Evolutionary conservation across 2,797 vertebrate genomes (phyloP).

Genomic region (Botia kubotai): DNA sequence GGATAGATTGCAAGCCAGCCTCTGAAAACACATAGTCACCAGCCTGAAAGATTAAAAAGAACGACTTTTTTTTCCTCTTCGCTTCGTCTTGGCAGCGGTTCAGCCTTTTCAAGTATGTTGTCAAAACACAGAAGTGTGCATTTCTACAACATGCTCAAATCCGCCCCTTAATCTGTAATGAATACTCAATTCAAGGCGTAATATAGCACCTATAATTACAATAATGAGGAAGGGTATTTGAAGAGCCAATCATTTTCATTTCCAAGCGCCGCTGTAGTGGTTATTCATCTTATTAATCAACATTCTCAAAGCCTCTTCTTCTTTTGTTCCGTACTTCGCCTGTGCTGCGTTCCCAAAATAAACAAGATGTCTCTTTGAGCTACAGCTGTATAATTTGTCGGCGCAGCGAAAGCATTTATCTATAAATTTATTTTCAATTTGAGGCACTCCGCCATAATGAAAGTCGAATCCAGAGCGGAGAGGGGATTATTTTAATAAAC

Average conservation of each 20-base stretch:
- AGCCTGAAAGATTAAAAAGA: constrained; percentile 57
- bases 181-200: constrained; percentile 78
- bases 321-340: constrained; percentile 76
- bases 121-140: constrained; percentile 63
- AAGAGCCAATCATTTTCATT: constrained; percentile 75
- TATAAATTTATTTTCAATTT: constrained; percentile 84
- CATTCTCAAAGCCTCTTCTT: constrained; percentile 65
- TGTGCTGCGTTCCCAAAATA: constrained; percentile 80
- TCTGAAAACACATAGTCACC: constrained; percentile 56
- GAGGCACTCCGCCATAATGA: constrained; percentile 79
- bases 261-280: constrained; percentile 69
- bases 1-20: constrained; percentile 54
- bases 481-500: constrained; percentile 83
- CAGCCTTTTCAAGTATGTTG: constrained; percentile 65
- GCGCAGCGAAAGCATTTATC: constrained; percentile 80
- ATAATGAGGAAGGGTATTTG: constrained; percentile 74
- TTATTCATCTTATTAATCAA: constrained; percentile 77
- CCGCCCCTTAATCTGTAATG: constrained; percentile 78
- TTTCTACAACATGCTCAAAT: constrained; percentile 73
- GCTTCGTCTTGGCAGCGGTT: constrained; percentile 54
- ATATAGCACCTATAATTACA: constrained; percentile 81
- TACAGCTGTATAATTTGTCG: constrained; percentile 77
- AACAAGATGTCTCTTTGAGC: constrained; percentile 79
- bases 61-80: constrained; percentile 28
- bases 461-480: constrained; percentile 80